Evolutionary conservation across 2,113 vertebrate genomes (phyloP).

Genomic region (Paradisaea rubra): DNA sequence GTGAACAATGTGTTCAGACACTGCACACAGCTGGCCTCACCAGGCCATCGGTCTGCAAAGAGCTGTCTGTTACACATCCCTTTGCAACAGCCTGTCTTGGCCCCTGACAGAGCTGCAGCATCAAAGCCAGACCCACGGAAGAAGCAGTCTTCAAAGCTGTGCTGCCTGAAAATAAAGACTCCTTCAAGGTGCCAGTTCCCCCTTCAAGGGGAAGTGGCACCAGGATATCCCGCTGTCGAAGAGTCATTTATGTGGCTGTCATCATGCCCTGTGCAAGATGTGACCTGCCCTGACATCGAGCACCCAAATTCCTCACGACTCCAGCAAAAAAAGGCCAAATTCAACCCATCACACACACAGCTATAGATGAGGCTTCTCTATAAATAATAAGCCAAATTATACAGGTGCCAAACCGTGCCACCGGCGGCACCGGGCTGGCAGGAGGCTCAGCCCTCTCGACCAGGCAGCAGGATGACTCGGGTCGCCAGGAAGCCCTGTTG

Average conservation of each 20-base stretch:
- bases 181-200: not conserved
- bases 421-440: not conserved
- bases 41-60: not conserved
- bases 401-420: not conserved
- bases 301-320: not conserved
- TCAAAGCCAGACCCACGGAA: not conserved
- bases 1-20: not conserved
- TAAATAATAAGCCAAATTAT: not conserved
- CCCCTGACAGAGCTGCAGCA: not conserved
- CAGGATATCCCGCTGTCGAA: not conserved
- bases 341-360: too few species aligned
- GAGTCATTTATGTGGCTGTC: not conserved
- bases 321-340: not conserved
- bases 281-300: not conserved
- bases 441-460: not conserved
- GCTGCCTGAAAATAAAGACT: not conserved
- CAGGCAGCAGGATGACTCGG: not conserved
- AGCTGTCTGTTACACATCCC: not conserved
- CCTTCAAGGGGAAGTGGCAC: not conserved
- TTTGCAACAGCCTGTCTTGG: not conserved
- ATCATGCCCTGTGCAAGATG: not conserved
- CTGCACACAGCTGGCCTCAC: not conserved
- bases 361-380: accelerated
- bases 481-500: not conserved
- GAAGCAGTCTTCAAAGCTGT: not conserved